These are phyloP conservation scores for Drosophila sturtevanti DNA, from an alignment of 1,140 invertebrate species.

Conservation along the genomic window DNA sequence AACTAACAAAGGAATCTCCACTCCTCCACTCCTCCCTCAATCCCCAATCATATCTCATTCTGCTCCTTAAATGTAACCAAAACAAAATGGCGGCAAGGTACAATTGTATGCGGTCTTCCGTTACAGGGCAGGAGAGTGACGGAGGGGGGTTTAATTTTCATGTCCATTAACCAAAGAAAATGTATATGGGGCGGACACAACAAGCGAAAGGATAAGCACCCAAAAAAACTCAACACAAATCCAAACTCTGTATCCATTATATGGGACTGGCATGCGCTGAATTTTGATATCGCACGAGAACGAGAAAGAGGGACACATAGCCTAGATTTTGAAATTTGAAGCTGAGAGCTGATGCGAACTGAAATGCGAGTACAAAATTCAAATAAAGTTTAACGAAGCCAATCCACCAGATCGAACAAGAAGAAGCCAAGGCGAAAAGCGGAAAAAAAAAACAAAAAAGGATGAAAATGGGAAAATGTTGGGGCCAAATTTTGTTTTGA, in stretches of 20 bases:
- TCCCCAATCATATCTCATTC: conserved; percentile 29
- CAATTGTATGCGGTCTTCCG: too few species aligned
- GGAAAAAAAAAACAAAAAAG: neutral
- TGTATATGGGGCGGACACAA: conserved; percentile 54
- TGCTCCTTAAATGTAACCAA: conserved; percentile 33
- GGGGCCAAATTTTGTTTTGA: too few species aligned
- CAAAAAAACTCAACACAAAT: neutral
- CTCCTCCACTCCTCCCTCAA: neutral
- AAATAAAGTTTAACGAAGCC: conserved; percentile 81
- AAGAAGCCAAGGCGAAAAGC: conserved; percentile 3
- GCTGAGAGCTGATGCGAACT: conserved; percentile 30
- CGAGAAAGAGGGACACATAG: neutral
- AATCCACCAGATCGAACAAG: conserved; percentile 46
- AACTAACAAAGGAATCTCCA: conserved; percentile 4
- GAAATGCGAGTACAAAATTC: conserved; percentile 64
- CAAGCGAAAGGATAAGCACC: conserved; percentile 68
- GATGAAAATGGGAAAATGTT: conserved; percentile 2
- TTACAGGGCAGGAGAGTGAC: conserved; percentile 17
- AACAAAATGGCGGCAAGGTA: conserved; percentile 55
- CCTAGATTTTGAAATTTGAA: conserved; percentile 63
- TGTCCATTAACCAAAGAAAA: conserved; percentile 81
- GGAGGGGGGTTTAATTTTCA: conserved; percentile 73
- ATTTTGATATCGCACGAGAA: conserved; percentile 45
- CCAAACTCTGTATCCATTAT: neutral
- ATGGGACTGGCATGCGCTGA: conserved; percentile 48